Percentiles rank a stretch among this genome's conserved stretches.
Conservation (phyloP, 2,797 vertebrate species). For the Gadopsis marmoratus region DNA sequence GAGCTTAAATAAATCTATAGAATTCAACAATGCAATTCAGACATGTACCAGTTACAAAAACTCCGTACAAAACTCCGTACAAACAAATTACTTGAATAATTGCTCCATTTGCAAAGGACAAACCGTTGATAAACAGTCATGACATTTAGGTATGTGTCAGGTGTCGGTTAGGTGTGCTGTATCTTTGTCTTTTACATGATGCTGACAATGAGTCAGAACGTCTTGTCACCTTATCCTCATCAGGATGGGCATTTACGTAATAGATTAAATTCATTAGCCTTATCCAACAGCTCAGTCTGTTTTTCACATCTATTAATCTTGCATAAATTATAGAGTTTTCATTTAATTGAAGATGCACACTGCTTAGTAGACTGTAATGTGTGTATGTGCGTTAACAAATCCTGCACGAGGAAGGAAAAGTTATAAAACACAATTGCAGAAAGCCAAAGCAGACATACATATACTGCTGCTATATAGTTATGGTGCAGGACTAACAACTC, state of each 20-base stretch:
- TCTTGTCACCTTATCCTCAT: constrained; percentile 34
- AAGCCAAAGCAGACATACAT: background rate
- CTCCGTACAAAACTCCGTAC: background rate
- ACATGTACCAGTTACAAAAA: constrained; percentile 2
- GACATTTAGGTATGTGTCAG: constrained; percentile 39
- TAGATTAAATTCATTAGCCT: constrained; percentile 61
- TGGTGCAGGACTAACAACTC: background rate
- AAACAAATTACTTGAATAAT: constrained; percentile 23
- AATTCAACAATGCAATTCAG: constrained; percentile 1
- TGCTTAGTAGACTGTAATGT: constrained; percentile 28
- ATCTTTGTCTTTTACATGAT: constrained; percentile 40
- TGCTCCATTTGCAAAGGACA: constrained; percentile 47
- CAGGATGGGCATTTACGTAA: constrained; percentile 54
- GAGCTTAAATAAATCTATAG: background rate
- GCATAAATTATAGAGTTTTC: constrained; percentile 55
- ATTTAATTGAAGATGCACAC: constrained; percentile 55
- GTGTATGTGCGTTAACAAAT: constrained; percentile 3
- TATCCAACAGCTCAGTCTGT: constrained; percentile 44
- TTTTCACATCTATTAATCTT: constrained; percentile 57
- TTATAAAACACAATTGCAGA: constrained; percentile 24
- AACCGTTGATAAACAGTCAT: constrained; percentile 37
- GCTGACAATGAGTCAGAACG: constrained; percentile 39
- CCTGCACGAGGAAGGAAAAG: constrained; percentile 13
- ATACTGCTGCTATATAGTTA: constrained; percentile 5
- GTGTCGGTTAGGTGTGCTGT: background rate